A percentile compares a stretch with the other conserved stretches of the same genome.
Conservation (phyloP, 2,797 vertebrate genomes). For the Yasuhikotakia modesta region DNA sequence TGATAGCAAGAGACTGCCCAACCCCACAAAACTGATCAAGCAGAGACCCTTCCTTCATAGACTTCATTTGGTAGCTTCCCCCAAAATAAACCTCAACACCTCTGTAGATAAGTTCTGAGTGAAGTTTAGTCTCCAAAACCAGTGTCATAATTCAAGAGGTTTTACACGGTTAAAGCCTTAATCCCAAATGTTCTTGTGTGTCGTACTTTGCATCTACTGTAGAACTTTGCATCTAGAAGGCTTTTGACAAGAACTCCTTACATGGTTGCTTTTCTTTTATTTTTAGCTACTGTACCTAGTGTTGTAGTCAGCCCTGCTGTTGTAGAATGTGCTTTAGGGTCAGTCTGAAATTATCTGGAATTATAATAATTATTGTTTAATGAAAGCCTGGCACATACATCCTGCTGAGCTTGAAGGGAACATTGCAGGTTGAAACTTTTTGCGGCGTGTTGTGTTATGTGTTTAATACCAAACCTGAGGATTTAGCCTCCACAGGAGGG, state of each 20-base stretch:
- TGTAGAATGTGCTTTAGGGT: constrained; percentile 16
- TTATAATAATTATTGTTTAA: constrained; percentile 18
- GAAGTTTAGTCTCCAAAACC: not conserved
- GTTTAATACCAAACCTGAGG: constrained; percentile 16
- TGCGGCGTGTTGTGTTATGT: constrained; percentile 27
- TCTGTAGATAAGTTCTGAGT: not conserved
- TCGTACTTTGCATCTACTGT: no score
- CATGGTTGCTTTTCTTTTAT: not conserved
- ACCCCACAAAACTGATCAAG: constrained; percentile 37
- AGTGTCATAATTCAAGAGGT: not conserved
- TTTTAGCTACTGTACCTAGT: not conserved
- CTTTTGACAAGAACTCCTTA: no score
- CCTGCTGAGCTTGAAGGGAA: constrained; percentile 24
- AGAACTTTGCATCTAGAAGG: no score
- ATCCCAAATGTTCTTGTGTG: not conserved
- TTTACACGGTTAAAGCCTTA: not conserved
- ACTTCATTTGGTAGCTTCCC: not conserved
- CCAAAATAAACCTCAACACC: constrained; percentile 26
- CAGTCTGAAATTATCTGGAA: constrained; percentile 10
- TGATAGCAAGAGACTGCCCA: constrained; percentile 28
- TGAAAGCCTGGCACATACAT: constrained; percentile 2
- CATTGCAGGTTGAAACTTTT: constrained; percentile 29
- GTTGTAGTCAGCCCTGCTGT: not conserved
- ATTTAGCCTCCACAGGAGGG: not conserved
- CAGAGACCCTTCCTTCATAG: not conserved